Conservation (phyloP, 2,797 vertebrate species). For the Ctenochaetus hawaiiensis region DNA sequence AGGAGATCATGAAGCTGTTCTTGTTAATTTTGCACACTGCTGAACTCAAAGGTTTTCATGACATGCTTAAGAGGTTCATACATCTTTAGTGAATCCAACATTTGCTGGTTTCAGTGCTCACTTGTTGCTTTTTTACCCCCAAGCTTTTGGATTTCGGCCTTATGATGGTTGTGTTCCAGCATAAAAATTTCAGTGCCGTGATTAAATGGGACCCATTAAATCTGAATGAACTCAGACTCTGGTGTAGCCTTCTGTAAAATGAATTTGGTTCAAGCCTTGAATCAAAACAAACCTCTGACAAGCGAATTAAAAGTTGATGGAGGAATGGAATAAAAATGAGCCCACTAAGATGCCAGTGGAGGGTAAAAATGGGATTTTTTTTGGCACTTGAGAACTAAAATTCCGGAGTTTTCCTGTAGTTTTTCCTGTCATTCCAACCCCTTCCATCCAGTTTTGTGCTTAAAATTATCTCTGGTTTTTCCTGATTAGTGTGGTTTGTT, state of each 20-base stretch:
- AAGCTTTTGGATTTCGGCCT: not conserved
- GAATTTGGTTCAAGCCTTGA: conserved; percentile 33
- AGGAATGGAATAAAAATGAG: conserved; percentile 40
- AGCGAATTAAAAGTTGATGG: conserved; percentile 50
- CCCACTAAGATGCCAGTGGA: conserved; percentile 16
- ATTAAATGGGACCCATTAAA: conserved; percentile 40
- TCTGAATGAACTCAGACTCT: conserved; percentile 22
- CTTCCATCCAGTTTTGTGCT: not conserved
- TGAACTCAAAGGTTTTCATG: conserved; percentile 15
- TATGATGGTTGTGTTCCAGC: conserved; percentile 6
- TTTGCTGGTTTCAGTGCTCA: not conserved
- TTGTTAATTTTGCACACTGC: conserved; percentile 13
- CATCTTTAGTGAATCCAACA: not conserved
- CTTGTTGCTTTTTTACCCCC: not conserved
- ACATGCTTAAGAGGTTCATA: conserved; percentile 24
- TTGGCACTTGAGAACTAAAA: conserved; percentile 24
- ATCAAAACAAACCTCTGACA: conserved; percentile 46
- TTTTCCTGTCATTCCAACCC: too few species aligned
- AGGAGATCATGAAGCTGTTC: conserved; percentile 5
- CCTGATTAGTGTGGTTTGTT: not conserved
- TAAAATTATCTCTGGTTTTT: not conserved
- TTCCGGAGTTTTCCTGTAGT: conserved; percentile 4
- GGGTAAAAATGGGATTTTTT: not conserved
- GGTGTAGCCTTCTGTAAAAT: conserved; percentile 39
- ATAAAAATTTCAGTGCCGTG: not conserved